These are phyloP conservation scores for Oncorhynchus gorbuscha DNA, from an alignment of 2,113 vertebrate species.

Conservation along the genomic window DNA sequence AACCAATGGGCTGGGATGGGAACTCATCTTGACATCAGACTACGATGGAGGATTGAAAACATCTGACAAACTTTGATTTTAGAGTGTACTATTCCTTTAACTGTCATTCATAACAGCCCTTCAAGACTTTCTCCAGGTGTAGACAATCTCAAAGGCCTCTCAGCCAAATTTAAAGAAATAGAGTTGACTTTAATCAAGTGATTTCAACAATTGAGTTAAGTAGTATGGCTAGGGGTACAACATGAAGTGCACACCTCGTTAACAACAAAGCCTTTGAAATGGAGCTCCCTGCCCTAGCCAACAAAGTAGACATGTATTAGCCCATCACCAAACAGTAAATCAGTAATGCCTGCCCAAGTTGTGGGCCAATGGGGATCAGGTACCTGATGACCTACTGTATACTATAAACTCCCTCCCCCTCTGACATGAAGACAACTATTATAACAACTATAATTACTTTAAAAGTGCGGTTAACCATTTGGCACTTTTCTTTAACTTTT, in stretches of 20 bases:
- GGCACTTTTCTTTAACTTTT: conserved; percentile 57
- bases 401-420: conserved; percentile 21
- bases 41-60: no score
- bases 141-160: no score
- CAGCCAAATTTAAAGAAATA: conserved; percentile 51
- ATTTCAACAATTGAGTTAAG: no score
- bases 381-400: no score
- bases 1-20: no score
- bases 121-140: no score
- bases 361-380: no score
- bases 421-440: conserved; percentile 44
- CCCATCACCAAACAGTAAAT: conserved; percentile 12
- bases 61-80: no score
- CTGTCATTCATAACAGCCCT: no score
- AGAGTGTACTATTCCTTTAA: no score
- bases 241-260: background rate
- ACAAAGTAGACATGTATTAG: conserved; percentile 19
- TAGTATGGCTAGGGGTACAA: background rate
- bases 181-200: background rate
- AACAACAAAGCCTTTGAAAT: conserved; percentile 23
- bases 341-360: background rate
- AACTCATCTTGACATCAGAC: no score
- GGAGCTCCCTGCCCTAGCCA: background rate
- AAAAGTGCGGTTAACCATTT: conserved; percentile 60
- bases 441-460: conserved; percentile 6